These are phyloP conservation scores for Hypanus sabinus DNA, from an alignment of 2,113 vertebrate species.

Conservation along the genomic window DNA sequence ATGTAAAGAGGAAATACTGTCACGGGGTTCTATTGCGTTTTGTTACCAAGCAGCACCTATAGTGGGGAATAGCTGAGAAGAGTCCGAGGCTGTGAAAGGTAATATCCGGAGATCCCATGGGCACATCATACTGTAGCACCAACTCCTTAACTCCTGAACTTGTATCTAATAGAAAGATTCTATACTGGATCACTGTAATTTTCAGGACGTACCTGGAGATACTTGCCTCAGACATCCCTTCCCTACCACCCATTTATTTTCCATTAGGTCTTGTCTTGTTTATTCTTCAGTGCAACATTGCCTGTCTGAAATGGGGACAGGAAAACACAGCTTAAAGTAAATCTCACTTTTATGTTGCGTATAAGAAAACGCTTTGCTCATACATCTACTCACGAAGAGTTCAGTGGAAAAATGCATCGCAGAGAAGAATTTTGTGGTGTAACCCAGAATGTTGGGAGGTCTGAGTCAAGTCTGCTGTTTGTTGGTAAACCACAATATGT, in stretches of 20 bases:
- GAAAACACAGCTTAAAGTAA: background rate
- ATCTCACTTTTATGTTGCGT: background rate
- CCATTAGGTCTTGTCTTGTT: background rate
- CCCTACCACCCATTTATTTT: background rate
- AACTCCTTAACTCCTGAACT: background rate
- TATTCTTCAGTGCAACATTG: background rate
- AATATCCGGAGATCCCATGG: background rate
- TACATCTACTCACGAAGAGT: too few relatives aligned
- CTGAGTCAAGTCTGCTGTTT: background rate
- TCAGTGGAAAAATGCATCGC: background rate
- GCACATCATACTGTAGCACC: background rate
- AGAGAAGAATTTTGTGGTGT: background rate
- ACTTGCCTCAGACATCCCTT: background rate
- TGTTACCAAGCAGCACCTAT: background rate
- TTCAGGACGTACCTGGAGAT: background rate
- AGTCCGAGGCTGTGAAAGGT: background rate
- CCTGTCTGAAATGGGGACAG: background rate
- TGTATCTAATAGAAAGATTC: background rate
- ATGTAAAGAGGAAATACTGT: too few relatives aligned
- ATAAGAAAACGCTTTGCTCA: background rate
- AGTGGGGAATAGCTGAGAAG: background rate
- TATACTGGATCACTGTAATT: background rate
- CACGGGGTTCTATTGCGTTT: too few relatives aligned
- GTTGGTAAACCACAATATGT: background rate
- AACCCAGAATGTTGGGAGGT: background rate